These are phyloP conservation scores for Cheirogaleus major DNA, from an alignment of 2,797 vertebrate genomes.

Conservation along the genomic window DNA sequence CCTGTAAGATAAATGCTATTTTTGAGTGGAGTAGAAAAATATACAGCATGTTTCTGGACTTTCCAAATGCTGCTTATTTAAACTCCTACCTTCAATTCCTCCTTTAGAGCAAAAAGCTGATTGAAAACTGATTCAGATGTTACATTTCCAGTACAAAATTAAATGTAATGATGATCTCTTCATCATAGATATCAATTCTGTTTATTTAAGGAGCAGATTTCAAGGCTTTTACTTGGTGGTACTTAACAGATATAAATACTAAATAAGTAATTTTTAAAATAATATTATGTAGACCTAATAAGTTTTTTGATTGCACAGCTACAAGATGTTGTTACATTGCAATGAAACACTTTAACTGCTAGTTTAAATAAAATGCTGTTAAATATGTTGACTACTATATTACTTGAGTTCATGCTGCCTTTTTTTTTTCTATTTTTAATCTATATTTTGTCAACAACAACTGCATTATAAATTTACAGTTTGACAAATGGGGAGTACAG, in stretches of 20 bases:
- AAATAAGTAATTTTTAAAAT: neutral
- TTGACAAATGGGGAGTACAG: constrained; percentile 38
- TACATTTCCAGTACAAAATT: constrained; percentile 5
- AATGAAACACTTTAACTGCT: neutral
- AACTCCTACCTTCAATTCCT: neutral
- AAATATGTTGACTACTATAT: neutral
- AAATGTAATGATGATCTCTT: neutral
- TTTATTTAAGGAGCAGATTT: neutral
- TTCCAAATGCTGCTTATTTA: neutral
- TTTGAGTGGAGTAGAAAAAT: neutral
- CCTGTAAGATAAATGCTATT: neutral
- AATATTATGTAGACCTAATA: neutral
- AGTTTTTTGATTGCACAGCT: neutral
- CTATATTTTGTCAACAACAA: neutral
- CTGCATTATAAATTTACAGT: constrained; percentile 9
- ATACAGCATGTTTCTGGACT: neutral
- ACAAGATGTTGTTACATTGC: neutral
- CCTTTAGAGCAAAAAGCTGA: constrained; percentile 9
- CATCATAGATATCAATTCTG: neutral
- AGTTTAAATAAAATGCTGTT: neutral
- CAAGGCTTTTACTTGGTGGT: neutral
- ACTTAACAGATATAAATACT: neutral
- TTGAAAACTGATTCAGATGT: neutral
- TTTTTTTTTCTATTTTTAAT: neutral
- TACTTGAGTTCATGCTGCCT: neutral